These are phyloP conservation scores for Drosophila stalkeri DNA, from an alignment of 2,888 invertebrate genomes.

Conservation along the genomic window DNA sequence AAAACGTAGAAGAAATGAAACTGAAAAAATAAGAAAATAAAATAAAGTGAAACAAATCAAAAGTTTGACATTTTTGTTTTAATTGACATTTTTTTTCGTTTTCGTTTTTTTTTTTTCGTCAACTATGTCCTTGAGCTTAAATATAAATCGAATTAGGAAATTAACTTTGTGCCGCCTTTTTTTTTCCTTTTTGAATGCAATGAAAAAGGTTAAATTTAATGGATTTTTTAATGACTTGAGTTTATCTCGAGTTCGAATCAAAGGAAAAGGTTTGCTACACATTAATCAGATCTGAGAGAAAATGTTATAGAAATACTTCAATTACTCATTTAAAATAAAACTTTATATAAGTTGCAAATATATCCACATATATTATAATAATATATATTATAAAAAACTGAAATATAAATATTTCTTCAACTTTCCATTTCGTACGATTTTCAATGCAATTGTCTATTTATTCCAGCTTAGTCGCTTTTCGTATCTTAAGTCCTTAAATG, in stretches of 20 bases:
- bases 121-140: constrained; percentile 14
- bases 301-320: background rate
- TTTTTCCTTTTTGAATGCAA: background rate
- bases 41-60: constrained; percentile 41
- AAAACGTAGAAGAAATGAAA: constrained; percentile 15
- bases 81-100: constrained; percentile 48
- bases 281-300: background rate
- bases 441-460: constrained; percentile 32
- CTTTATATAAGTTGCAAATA: background rate
- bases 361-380: background rate
- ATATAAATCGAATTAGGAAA: constrained; percentile 58
- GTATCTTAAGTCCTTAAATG: constrained; percentile 23
- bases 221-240: constrained; percentile 28
- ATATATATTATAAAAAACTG: background rate
- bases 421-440: background rate
- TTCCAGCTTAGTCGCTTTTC: constrained; percentile 11
- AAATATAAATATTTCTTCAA: background rate
- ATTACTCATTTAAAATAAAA: background rate
- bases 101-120: constrained; percentile 2
- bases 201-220: constrained; percentile 13
- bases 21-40: background rate
- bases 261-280: background rate
- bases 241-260: constrained; percentile 13
- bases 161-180: constrained; percentile 38
- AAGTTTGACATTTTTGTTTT: constrained; percentile 61